Evolutionary conservation across 2,888 invertebrate genomes (phyloP), one percentile per base, ranked within the genome.

Genomic region (Spodoptera exigua): DNA sequence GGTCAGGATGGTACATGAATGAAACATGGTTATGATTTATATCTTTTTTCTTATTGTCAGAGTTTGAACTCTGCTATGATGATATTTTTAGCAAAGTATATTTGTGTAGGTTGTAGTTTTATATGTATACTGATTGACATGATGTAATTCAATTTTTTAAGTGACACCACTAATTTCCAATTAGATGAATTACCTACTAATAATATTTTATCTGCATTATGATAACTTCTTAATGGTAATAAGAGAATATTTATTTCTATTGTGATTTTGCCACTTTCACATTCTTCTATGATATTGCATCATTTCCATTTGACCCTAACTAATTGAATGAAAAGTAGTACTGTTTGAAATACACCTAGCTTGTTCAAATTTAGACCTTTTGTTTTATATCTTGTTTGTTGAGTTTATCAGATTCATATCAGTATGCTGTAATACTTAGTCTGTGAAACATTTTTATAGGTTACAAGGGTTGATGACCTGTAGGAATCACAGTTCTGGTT

Each of bases 251-350:
- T 11, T 14, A 5, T 13, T 39, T 12, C 27, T 44, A 4, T 34
- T 32, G 34, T 39, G 12, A 21, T 44, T 4, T 34, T 32, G 34
- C 21, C 12, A 16, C n/a, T 74, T 75, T 60, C 63, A 62, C 32
- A 36, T 39, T n/a, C 17, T 41, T 32, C 5, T 34, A 17, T 40
- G 14, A 37, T 70, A 73, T 77, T 77, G 66, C 75, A 77, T 74
- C 77, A 76, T 62, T 37, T 45, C 53, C 53, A 17, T 27, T 14
- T 35, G 36, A n/a, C 13, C 12, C 13, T 44, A 12, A 11, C 7
- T 21, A 36, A 44, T 1, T 21, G 21, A 17, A 14, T 49, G 12
- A 46, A 32, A 3, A 40, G 9, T 34, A 21, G 9, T 27, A 14
- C 41, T 51, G 45, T 11, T 36, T n/a, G 9, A 27, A 11, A 4